Evolutionary conservation across 2,888 invertebrate genomes (phyloP).

Genomic region (Criorhina ranunculi): DNA sequence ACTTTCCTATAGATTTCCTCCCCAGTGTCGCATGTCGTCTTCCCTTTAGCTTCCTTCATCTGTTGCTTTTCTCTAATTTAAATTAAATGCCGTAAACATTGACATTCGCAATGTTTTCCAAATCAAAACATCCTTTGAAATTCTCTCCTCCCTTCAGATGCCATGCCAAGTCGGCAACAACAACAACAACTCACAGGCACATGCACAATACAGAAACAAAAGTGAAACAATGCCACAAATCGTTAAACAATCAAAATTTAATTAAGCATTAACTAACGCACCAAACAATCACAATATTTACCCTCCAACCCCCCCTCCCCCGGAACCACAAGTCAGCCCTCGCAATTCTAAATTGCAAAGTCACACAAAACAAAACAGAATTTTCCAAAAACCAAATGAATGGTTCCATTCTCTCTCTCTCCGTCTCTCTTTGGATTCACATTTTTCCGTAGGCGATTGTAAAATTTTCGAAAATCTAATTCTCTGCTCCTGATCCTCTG

Average conservation of each 20-base stretch:
- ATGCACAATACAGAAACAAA: constrained; percentile 27
- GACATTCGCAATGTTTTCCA: constrained; percentile 53
- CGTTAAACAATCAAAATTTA: constrained; percentile 76
- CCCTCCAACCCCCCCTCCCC: constrained; percentile 7
- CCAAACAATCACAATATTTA: constrained; percentile 75
- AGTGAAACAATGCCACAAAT: constrained; percentile 68
- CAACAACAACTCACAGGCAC: not conserved
- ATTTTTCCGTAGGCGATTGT: constrained; percentile 74
- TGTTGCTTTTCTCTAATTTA: constrained; percentile 5
- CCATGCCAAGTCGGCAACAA: not conserved
- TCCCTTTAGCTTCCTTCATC: not conserved
- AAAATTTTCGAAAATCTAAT: constrained; percentile 74
- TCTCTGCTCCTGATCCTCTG: constrained; percentile 62
- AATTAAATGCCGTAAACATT: constrained; percentile 56
- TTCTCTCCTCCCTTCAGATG: constrained; percentile 6
- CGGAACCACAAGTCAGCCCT: not conserved
- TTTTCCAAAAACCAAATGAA: constrained; percentile 40
- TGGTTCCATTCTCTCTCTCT: not conserved
- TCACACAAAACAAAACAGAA: constrained; percentile 73
- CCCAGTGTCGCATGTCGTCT: not conserved
- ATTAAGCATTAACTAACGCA: constrained; percentile 76
- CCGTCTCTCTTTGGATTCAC: constrained; percentile 6
- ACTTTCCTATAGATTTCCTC: no score
- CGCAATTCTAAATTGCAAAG: constrained; percentile 58
- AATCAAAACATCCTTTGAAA: constrained; percentile 66